Percentiles rank a stretch among this genome's conserved stretches.
Evolutionary conservation across 2,888 invertebrate genomes (phyloP).

Genomic region (Lasioglossum marginatum): DNA sequence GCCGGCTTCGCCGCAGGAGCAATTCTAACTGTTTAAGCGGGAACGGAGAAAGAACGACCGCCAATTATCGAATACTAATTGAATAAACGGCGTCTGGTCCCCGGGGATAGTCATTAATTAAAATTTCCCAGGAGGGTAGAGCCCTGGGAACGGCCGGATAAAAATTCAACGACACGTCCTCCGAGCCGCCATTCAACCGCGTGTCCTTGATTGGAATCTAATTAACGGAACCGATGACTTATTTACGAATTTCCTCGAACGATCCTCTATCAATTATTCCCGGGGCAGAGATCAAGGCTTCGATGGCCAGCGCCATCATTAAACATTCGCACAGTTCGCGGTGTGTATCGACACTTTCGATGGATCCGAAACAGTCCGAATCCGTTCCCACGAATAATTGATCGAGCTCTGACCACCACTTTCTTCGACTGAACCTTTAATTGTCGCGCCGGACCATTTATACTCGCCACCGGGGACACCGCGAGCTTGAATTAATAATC

Average conservation of each 20-base stretch:
- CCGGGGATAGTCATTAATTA: not conserved
- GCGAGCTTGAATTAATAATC: slow-evolving; percentile 28
- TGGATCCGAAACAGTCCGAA: slow-evolving; percentile 19
- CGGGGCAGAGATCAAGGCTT: slow-evolving; percentile 22
- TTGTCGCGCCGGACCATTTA: slow-evolving; percentile 9
- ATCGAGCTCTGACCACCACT: slow-evolving; percentile 24
- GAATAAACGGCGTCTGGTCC: not conserved
- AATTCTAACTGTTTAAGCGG: not conserved
- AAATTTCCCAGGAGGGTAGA: not conserved
- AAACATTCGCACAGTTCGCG: not conserved
- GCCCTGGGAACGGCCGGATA: not conserved
- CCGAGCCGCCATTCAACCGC: not conserved
- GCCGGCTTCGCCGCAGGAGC: not conserved
- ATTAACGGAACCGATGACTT: slow-evolving; percentile 19
- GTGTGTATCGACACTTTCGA: slow-evolving; percentile 34
- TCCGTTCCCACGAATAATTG: slow-evolving; percentile 33
- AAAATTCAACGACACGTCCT: not conserved
- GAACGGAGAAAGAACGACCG: not conserved
- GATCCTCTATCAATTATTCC: slow-evolving; percentile 33
- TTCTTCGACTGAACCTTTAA: slow-evolving; percentile 36
- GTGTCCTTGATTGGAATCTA: slow-evolving; percentile 13
- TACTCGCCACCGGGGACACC: not conserved
- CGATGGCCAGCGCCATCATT: not conserved
- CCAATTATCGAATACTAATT: slow-evolving; percentile 18
- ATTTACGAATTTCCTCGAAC: slow-evolving; percentile 26